phyloP scores from a whole-genome alignment of 2,113 vertebrate genomes.

The Ceuthmochares aereus region DNA sequence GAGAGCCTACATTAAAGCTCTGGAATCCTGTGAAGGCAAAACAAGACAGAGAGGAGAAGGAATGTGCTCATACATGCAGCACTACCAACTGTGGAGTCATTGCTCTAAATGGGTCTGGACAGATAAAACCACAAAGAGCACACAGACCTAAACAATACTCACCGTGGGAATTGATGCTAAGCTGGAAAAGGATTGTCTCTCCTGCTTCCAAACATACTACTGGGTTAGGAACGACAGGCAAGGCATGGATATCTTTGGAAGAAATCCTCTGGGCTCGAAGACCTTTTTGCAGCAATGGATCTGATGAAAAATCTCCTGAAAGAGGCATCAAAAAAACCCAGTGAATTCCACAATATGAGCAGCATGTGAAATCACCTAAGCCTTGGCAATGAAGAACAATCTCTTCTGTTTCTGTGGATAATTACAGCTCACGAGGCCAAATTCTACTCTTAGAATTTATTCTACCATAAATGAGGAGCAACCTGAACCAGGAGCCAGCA shows the following conservation, averaged over 20 bases:
- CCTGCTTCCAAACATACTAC: slow-evolving; percentile 83
- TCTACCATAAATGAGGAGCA: background rate
- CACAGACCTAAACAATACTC: background rate
- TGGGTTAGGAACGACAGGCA: slow-evolving; percentile 87
- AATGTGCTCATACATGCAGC: background rate
- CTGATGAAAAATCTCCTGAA: slow-evolving; percentile 39
- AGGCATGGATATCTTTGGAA: background rate
- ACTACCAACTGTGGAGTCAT: fast-evolving
- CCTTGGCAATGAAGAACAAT: background rate
- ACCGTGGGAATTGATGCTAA: slow-evolving; percentile 85
- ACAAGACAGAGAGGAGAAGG: background rate
- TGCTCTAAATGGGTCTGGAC: background rate
- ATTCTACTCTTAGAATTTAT: background rate
- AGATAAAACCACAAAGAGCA: background rate
- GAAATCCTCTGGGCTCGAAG: background rate
- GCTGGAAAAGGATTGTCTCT: slow-evolving; percentile 87
- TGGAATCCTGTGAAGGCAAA: background rate
- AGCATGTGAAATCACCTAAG: background rate
- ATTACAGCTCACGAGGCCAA: background rate
- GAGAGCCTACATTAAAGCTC: background rate
- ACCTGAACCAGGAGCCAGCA: background rate
- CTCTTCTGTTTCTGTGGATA: background rate
- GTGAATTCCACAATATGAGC: background rate
- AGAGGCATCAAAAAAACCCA: background rate
- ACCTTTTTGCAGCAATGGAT: background rate